A percentile compares a stretch with the other conserved stretches of the same genome.
phyloP scores from a whole-genome alignment of 2,888 invertebrate species.

The Pyrrhia umbra region DNA sequence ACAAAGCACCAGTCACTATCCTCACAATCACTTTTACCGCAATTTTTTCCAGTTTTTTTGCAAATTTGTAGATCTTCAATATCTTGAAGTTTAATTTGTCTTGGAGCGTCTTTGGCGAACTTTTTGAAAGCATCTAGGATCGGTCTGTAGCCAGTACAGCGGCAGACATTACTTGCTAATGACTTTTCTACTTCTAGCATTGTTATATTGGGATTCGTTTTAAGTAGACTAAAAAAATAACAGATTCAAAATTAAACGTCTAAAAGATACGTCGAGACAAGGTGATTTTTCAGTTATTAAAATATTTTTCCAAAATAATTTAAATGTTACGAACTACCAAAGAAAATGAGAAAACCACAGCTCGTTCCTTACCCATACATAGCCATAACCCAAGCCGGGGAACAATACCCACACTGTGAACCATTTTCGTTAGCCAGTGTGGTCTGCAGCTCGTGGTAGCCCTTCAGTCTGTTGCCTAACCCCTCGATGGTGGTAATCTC shows the following conservation, averaged over 20 bases:
- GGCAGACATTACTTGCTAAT: constrained; percentile 94
- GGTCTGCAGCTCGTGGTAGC: constrained; percentile 92
- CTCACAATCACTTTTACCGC: constrained; percentile 71
- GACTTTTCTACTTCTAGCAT: constrained; percentile 91
- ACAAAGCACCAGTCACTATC: constrained; percentile 69
- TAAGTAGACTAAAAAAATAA: constrained; percentile 24
- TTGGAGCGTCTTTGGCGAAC: constrained; percentile 91
- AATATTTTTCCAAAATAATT: too few relatives aligned
- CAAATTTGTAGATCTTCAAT: constrained; percentile 78
- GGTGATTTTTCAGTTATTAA: neutral
- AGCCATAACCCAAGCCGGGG: constrained; percentile 94
- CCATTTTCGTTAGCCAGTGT: constrained; percentile 91
- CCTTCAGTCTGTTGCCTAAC: constrained; percentile 91
- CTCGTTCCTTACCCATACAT: constrained; percentile 89
- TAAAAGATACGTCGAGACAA: too few relatives aligned
- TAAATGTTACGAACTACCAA: neutral
- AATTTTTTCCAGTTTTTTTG: constrained; percentile 68
- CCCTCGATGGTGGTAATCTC: constrained; percentile 92
- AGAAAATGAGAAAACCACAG: neutral
- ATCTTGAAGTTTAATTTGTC: constrained; percentile 79
- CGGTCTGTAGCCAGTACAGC: constrained; percentile 94
- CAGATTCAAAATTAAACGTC: too few relatives aligned
- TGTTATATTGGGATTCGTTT: constrained; percentile 44
- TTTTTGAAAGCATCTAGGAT: constrained; percentile 94
- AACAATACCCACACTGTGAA: constrained; percentile 93